These are phyloP conservation scores for Cephus sareptanus DNA, from an alignment of 2,888 invertebrate genomes.

Conservation along the genomic window DNA sequence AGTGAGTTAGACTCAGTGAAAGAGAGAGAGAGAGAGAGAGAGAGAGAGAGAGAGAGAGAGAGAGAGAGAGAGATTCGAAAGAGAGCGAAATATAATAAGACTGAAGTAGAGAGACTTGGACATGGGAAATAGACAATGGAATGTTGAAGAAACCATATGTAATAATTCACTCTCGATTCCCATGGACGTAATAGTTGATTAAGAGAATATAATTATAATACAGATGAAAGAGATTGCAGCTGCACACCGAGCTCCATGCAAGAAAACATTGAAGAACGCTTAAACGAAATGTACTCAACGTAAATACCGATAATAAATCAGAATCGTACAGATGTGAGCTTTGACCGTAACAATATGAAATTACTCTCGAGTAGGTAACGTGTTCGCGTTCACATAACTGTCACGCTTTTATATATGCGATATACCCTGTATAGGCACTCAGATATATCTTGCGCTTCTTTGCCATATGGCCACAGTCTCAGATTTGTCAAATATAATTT, in stretches of 20 bases:
- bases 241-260: conserved; percentile 66
- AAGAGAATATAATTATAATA: conserved; percentile 22
- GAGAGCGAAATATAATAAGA: not conserved
- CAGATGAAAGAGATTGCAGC: conserved; percentile 57
- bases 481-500: not conserved
- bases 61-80: not conserved
- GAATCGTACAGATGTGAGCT: conserved; percentile 34
- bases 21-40: no score
- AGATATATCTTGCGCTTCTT: not conserved
- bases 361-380: not conserved
- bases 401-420: not conserved
- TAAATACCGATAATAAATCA: conserved; percentile 44
- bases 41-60: not conserved
- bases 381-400: not conserved
- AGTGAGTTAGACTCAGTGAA: not conserved
- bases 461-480: not conserved
- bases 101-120: conserved; percentile 10
- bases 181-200: not conserved
- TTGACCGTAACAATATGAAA: not conserved
- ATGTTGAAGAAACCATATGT: conserved; percentile 22
- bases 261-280: conserved; percentile 64
- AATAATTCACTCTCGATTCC: conserved; percentile 16
- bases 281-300: conserved; percentile 53
- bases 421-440: not conserved
- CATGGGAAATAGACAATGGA: not conserved